Percentiles rank a stretch among this genome's conserved stretches.
Conservation (phyloP, 2,113 vertebrate genomes). For the Corvus hawaiiensis region DNA sequence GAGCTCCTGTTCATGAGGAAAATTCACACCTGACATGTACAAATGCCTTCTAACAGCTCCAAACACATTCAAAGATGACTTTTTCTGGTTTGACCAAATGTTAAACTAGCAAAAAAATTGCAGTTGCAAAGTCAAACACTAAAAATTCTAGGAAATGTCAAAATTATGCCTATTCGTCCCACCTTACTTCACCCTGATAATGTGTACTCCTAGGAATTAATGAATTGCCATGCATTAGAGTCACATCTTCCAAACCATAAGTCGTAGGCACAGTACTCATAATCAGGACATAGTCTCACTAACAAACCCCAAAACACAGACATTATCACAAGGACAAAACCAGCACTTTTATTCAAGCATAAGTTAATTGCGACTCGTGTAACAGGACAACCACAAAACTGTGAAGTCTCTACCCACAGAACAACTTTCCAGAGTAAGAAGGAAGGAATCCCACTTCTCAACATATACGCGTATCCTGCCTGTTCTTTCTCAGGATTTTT, state of each 20-base stretch:
- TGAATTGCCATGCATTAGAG: rapidly evolving
- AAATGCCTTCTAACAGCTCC: not conserved
- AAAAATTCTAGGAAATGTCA: not conserved
- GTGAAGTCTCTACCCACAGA: not conserved
- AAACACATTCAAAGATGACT: not conserved
- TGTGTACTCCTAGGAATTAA: not conserved
- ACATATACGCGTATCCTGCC: rapidly evolving
- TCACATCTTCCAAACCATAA: not conserved
- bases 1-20: not conserved
- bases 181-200: not conserved
- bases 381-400: not conserved
- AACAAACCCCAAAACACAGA: not conserved
- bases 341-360: not conserved
- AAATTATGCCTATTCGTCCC: not conserved
- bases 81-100: not conserved
- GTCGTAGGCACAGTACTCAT: not conserved
- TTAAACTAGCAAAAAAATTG: not conserved
- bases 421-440: not conserved
- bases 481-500: not conserved
- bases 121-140: not conserved
- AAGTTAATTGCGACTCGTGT: not conserved
- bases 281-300: not conserved
- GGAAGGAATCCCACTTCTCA: not conserved
- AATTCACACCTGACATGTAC: not conserved
- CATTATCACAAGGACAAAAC: not conserved